phyloP scores from a whole-genome alignment of 2,113 vertebrate species.

The Baryphthengus martii region DNA sequence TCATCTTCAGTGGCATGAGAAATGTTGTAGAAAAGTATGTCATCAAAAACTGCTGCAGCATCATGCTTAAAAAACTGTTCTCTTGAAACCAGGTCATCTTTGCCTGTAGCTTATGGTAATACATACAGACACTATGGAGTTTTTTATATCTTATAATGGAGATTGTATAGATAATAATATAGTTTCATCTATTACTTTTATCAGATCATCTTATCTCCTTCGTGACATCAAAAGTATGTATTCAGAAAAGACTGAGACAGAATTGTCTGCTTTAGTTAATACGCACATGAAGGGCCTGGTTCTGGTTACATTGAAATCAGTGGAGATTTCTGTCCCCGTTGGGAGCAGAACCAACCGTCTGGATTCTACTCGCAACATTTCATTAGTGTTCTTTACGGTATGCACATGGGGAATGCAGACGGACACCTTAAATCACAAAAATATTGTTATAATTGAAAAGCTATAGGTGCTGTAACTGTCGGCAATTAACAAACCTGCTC shows the following conservation, averaged over 20 bases:
- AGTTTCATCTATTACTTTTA: slow-evolving; percentile 66
- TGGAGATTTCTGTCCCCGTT: slow-evolving; percentile 17
- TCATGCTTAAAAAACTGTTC: slow-evolving; percentile 66
- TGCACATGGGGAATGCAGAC: neutral
- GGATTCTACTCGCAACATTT: neutral
- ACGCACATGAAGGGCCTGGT: neutral
- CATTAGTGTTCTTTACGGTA: neutral
- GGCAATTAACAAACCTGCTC: neutral
- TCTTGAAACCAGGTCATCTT: slow-evolving; percentile 68
- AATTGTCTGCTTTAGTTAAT: slow-evolving; percentile 38
- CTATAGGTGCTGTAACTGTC: neutral
- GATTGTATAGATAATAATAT: slow-evolving; percentile 55
- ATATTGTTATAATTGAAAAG: neutral
- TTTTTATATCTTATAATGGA: slow-evolving; percentile 55
- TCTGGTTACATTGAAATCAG: slow-evolving; percentile 6
- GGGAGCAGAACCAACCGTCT: slow-evolving; percentile 1
- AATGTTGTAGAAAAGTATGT: slow-evolving; percentile 55
- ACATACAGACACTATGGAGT: neutral
- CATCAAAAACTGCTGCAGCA: slow-evolving; percentile 65
- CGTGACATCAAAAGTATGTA: slow-evolving; percentile 54
- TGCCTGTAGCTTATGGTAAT: slow-evolving; percentile 52
- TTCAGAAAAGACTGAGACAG: slow-evolving; percentile 50
- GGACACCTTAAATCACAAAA: neutral
- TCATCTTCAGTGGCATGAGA: slow-evolving; percentile 66
- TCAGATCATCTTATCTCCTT: slow-evolving; percentile 47